A percentile compares a stretch with the other conserved stretches of the same genome.
Evolutionary conservation across 2,113 vertebrate species (phyloP).

Genomic region (Microcebus jonahi): DNA sequence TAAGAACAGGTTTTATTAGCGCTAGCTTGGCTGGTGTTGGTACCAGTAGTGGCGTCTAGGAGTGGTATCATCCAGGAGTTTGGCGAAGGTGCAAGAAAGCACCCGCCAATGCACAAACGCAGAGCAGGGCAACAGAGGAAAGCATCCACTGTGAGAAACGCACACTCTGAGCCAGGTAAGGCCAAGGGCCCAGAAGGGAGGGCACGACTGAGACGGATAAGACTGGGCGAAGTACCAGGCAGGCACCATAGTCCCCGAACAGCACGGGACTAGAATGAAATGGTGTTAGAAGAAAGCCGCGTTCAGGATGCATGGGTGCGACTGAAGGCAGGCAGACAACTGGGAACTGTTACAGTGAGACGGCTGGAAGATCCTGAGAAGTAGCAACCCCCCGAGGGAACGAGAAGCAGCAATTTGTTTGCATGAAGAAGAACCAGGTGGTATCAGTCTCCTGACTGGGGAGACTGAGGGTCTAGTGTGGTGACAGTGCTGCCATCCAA

Average conservation of each 20-base stretch:
- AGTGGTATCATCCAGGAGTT: not conserved
- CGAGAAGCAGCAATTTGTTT: not conserved
- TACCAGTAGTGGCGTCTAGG: accelerated
- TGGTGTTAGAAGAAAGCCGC: not conserved
- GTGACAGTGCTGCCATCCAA: not conserved
- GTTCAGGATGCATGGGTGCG: accelerated
- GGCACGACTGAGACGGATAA: not conserved
- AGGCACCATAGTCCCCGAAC: not conserved
- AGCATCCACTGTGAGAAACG: not conserved
- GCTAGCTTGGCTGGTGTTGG: not conserved
- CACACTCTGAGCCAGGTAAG: not conserved
- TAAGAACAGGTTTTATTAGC: not conserved
- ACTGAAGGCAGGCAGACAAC: not conserved
- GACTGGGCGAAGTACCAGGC: too few species aligned
- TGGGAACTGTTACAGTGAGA: accelerated
- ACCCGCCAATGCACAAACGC: too few species aligned
- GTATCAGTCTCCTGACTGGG: not conserved
- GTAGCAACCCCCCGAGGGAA: not conserved
- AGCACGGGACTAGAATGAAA: not conserved
- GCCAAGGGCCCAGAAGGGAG: not conserved
- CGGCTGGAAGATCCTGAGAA: not conserved
- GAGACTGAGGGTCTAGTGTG: not conserved
- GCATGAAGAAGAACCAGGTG: not conserved
- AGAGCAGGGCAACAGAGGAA: not conserved
- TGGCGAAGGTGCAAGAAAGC: too few species aligned